Percentiles rank a stretch among this genome's conserved stretches.
phyloP scores from a whole-genome alignment of 2,113 vertebrate genomes.

The Agelaius tricolor region DNA sequence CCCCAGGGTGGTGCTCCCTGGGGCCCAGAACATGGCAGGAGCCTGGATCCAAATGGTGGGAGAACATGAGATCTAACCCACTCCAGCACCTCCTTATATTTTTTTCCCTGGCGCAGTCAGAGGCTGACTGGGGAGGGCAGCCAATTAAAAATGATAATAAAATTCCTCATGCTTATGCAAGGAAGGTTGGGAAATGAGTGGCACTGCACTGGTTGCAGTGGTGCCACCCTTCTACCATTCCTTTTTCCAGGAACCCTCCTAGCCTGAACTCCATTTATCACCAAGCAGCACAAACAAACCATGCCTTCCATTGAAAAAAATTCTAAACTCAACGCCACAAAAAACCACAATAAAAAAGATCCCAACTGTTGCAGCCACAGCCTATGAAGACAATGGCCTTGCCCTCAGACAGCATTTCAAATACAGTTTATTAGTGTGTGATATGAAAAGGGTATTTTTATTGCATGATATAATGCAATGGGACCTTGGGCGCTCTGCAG shows the following conservation, averaged over 20 bases:
- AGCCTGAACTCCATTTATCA: neutral
- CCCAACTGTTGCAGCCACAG: slow-evolving; percentile 74
- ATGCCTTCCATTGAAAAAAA: neutral
- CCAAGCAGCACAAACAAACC: neutral
- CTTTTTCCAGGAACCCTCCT: neutral
- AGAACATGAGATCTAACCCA: neutral
- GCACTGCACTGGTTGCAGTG: neutral
- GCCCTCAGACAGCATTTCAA: slow-evolving; percentile 78
- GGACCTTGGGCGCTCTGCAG: slow-evolving; percentile 79
- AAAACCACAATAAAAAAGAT: slow-evolving; percentile 21
- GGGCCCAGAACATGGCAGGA: neutral
- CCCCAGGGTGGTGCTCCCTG: neutral
- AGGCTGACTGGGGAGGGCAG: neutral
- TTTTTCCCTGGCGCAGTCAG: neutral
- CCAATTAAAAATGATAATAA: neutral
- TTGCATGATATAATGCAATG: slow-evolving; percentile 83
- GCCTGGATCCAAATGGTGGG: neutral
- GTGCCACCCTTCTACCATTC: neutral
- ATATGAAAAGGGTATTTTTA: slow-evolving; percentile 83
- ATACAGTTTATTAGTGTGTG: slow-evolving; percentile 85
- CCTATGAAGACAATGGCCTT: slow-evolving; percentile 28
- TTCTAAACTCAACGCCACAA: neutral
- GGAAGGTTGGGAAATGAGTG: neutral
- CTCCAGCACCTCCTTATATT: accelerated
- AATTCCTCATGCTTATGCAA: neutral